phyloP scores from a whole-genome alignment of 1,140 invertebrate genomes.

The Nixonia krombeini region DNA sequence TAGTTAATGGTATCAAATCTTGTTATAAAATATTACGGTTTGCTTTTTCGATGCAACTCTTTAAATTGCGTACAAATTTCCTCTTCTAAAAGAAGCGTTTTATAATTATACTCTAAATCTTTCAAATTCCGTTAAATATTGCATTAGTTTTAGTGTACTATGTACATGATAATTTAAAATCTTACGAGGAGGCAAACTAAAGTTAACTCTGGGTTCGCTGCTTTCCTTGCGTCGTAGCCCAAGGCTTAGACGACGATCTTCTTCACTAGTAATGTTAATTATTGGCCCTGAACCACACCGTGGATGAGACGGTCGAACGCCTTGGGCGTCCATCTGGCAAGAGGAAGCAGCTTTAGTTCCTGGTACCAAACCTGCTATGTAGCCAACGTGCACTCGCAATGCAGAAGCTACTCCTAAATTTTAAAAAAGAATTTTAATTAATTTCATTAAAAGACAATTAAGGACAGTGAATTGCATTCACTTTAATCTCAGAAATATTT shows the following conservation, averaged over 20 bases:
- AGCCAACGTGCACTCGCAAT: slow-evolving; percentile 79
- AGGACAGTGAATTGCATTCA: no score
- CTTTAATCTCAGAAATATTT: no score
- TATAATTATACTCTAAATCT: no score
- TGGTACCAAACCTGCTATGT: slow-evolving; percentile 79
- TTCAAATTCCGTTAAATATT: not conserved
- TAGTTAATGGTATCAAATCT: no score
- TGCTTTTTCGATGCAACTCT: no score
- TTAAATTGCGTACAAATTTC: no score
- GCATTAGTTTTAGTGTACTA: not conserved
- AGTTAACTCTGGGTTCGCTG: slow-evolving; percentile 76
- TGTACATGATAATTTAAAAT: not conserved
- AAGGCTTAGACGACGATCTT: slow-evolving; percentile 63
- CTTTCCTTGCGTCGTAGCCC: slow-evolving; percentile 62
- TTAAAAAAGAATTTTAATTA: slow-evolving; percentile 10
- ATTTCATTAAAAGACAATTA: not conserved
- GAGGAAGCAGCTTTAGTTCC: slow-evolving; percentile 71
- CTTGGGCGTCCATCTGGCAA: slow-evolving; percentile 66
- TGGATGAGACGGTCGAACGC: slow-evolving; percentile 64
- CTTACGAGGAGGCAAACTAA: slow-evolving; percentile 73
- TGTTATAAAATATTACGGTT: no score
- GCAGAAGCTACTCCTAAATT: slow-evolving; percentile 78
- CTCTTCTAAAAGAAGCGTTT: no score
- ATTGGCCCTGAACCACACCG: slow-evolving; percentile 67
- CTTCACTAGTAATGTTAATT: slow-evolving; percentile 68